Conservation (phyloP, 2,888 invertebrate genomes). For the Drosophila differens region DNA sequence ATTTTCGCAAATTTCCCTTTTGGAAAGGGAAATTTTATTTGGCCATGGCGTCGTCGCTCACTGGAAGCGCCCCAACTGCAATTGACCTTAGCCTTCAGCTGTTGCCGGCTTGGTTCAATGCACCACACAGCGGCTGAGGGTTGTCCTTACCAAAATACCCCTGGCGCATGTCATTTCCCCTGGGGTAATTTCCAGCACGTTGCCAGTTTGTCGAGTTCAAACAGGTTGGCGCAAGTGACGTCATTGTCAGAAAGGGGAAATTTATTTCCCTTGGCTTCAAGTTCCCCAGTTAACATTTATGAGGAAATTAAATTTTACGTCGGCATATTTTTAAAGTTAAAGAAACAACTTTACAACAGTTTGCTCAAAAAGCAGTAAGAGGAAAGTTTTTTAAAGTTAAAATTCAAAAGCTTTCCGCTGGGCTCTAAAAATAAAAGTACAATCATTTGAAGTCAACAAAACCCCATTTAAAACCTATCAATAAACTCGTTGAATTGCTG, state of each 20-base stretch:
- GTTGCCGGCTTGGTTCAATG: constrained; percentile 75
- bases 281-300: neutral
- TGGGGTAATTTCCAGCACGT: constrained; percentile 27
- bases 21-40: constrained; percentile 38
- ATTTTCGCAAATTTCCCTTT: constrained; percentile 47
- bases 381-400: neutral
- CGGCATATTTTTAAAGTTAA: neutral
- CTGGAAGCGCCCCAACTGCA: constrained; percentile 67
- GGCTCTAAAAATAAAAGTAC: neutral
- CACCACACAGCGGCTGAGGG: constrained; percentile 51
- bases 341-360: neutral
- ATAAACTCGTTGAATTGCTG: neutral
- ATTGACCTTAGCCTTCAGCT: constrained; percentile 81
- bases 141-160: constrained; percentile 32
- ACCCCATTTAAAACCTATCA: neutral
- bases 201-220: constrained; percentile 33
- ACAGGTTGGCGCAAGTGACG: constrained; percentile 72
- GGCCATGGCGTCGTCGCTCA: constrained; percentile 43
- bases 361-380: neutral
- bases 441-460: neutral
- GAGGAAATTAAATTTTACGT: neutral
- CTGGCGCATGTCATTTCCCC: constrained; percentile 26
- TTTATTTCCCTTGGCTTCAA: neutral
- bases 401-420: neutral
- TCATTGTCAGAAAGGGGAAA: constrained; percentile 46